These are phyloP conservation scores for Oceanodroma leucorhoa DNA, from an alignment of 2,797 vertebrate species.

Conservation along the genomic window DNA sequence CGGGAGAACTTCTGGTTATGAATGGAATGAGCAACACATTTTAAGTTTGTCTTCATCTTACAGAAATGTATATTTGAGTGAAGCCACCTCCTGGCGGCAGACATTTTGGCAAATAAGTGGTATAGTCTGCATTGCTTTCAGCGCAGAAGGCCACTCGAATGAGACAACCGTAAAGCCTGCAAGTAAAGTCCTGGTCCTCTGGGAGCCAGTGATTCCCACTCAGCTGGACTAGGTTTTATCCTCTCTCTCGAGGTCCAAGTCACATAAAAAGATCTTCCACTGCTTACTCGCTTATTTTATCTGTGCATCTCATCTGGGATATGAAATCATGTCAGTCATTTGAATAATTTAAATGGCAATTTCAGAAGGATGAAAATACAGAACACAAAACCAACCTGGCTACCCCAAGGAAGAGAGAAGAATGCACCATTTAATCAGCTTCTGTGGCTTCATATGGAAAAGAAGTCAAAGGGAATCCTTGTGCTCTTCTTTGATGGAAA, in stretches of 20 bases:
- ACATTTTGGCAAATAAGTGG: not conserved
- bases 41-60: not conserved
- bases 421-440: not conserved
- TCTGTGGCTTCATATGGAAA: not conserved
- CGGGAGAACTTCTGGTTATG: conserved; percentile 23
- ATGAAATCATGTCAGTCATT: not conserved
- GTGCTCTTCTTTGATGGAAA: not conserved
- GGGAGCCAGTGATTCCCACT: not conserved
- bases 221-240: not conserved
- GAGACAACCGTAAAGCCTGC: not conserved
- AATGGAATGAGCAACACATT: conserved; percentile 35
- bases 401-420: not conserved
- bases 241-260: not conserved
- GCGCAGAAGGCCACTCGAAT: not conserved
- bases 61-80: not conserved
- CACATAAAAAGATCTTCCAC: not conserved
- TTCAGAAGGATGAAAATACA: not conserved
- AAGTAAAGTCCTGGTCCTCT: not conserved
- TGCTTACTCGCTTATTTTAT: not conserved
- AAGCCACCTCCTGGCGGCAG: conserved; percentile 29
- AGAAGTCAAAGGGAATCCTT: not conserved
- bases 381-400: not conserved
- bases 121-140: not conserved
- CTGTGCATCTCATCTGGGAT: not conserved
- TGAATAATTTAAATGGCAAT: not conserved